Evolutionary conservation across 2,888 invertebrate species (phyloP).

Genomic region (Ferdinandea cuprea): DNA sequence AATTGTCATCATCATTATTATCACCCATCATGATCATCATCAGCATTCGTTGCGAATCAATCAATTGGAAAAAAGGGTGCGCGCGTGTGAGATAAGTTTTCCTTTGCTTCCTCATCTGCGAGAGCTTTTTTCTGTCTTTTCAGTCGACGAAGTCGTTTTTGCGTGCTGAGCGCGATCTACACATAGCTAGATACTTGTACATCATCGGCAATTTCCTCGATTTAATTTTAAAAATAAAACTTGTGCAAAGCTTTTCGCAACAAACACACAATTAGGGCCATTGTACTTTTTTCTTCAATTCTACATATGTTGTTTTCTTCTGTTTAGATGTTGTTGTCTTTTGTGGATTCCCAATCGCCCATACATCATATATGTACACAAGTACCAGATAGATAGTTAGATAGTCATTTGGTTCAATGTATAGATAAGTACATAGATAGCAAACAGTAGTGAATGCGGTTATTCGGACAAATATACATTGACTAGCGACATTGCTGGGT

Average conservation of each 20-base stretch:
- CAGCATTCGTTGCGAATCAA: slow-evolving; percentile 58
- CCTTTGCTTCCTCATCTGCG: slow-evolving; percentile 56
- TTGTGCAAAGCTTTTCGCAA: slow-evolving; percentile 72
- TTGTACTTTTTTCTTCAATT: slow-evolving; percentile 70
- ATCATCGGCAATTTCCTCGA: slow-evolving; percentile 60
- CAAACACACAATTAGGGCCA: slow-evolving; percentile 75
- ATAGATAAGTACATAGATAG: slow-evolving; percentile 18
- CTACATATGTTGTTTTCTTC: slow-evolving; percentile 51
- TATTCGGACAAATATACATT: slow-evolving; percentile 46
- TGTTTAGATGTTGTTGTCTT: slow-evolving; percentile 41
- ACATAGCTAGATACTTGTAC: slow-evolving; percentile 10
- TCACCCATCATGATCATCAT: slow-evolving; percentile 10
- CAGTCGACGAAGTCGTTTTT: slow-evolving; percentile 57
- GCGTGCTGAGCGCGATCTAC: slow-evolving; percentile 40
- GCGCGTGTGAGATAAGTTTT: slow-evolving; percentile 70
- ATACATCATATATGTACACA: slow-evolving; percentile 39
- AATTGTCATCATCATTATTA: slow-evolving; percentile 19
- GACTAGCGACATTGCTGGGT: too few relatives aligned
- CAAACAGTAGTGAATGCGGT: slow-evolving; percentile 39
- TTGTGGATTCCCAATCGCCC: slow-evolving; percentile 52
- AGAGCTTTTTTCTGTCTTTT: slow-evolving; percentile 56
- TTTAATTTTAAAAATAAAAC: slow-evolving; percentile 68
- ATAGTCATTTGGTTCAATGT: slow-evolving; percentile 47
- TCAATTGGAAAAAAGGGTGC: slow-evolving; percentile 74
- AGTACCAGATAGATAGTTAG: slow-evolving; percentile 57